Evolutionary conservation across 2,888 invertebrate genomes (phyloP).

Genomic region (Scaptomyza tumidula): DNA sequence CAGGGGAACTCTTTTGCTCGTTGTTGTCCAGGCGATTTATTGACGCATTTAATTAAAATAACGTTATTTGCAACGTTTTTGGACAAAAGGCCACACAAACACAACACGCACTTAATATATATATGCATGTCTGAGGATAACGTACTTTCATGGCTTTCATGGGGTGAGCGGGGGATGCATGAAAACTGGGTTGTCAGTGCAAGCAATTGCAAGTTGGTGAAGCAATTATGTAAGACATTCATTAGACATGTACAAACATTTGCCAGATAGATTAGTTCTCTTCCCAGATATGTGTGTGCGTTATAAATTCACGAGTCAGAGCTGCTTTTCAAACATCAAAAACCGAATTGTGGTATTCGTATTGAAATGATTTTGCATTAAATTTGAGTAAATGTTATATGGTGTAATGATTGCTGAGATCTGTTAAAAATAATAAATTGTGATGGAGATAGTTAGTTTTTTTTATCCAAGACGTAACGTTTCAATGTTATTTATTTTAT

Average conservation of each 20-base stretch:
- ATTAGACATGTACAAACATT: slow-evolving; percentile 30
- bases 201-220: slow-evolving; percentile 6
- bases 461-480: no score
- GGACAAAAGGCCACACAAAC: slow-evolving; percentile 14
- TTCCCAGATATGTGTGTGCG: not conserved
- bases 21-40: slow-evolving; percentile 57
- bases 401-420: not conserved
- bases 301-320: not conserved
- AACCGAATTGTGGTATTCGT: slow-evolving; percentile 1
- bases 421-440: no score
- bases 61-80: slow-evolving; percentile 53
- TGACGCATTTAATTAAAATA: slow-evolving; percentile 70
- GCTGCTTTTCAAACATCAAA: slow-evolving; percentile 1
- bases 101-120: slow-evolving; percentile 14
- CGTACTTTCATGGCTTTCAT: not conserved
- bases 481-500: no score
- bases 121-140: not conserved
- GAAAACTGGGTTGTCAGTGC: not conserved
- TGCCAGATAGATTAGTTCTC: not conserved
- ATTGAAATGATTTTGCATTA: not conserved
- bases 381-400: not conserved
- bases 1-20: slow-evolving; percentile 37
- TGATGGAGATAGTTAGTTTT: no score
- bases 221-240: slow-evolving; percentile 6
- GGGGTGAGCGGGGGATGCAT: not conserved